Conservation (phyloP, 2,113 vertebrate species). For the Erythrocercus mccallii region DNA sequence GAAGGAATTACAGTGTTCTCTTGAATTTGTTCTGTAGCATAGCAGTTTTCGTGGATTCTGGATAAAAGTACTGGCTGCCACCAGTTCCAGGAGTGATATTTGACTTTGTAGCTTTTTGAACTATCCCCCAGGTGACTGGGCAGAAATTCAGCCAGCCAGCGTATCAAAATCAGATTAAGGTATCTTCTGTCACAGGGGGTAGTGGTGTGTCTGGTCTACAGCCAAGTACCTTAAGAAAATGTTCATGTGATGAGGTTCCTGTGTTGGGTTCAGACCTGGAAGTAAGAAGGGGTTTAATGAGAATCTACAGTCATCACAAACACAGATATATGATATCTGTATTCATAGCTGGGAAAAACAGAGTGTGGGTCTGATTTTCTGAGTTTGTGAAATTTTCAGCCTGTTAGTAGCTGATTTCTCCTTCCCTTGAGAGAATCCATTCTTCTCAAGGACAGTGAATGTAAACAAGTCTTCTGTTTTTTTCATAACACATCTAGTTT, state of each 20-base stretch:
- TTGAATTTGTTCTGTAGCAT: not conserved
- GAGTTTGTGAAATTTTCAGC: no score
- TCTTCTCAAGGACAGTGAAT: no score
- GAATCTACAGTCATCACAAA: not conserved
- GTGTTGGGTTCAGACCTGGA: not conserved
- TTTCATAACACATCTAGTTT: no score
- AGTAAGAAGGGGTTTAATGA: not conserved
- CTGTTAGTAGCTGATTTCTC: no score
- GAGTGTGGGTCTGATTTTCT: no score
- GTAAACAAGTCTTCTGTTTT: no score
- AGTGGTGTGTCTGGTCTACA: not conserved
- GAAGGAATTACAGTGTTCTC: not conserved
- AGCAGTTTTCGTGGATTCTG: not conserved
- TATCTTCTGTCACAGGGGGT: not conserved
- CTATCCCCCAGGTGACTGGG: not conserved
- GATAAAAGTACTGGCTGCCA: not conserved
- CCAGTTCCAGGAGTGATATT: not conserved
- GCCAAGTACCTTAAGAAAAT: not conserved
- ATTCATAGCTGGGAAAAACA: not conserved
- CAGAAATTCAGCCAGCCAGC: not conserved
- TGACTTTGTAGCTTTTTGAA: not conserved
- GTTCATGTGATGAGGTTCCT: not conserved
- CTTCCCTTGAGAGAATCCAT: no score
- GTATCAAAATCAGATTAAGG: not conserved
- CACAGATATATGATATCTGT: accelerated